Evolutionary conservation across 2,113 vertebrate genomes (phyloP), one percentile per base, ranked within the genome.

Genomic region (Smithornis capensis): DNA sequence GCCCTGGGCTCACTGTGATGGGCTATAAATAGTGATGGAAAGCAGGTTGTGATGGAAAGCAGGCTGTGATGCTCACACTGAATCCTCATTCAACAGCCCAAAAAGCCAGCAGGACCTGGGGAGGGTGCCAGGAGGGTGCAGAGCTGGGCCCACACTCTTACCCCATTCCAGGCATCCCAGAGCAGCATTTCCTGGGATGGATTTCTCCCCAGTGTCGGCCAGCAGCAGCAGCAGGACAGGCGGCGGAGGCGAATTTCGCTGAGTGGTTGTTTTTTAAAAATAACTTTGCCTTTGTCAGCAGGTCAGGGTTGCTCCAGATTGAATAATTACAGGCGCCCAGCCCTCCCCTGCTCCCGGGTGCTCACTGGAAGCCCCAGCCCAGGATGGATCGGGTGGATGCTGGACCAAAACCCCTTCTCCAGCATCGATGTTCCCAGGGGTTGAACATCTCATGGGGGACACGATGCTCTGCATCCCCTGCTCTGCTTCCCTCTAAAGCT

Each of bases 211-310:
- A 15, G 74, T 8, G 25, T 80, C 42, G 31, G 92, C 94, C 96
- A 74, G 89, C 53, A 33, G 62, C 62, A 47, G 59, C 59, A 33
- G 94, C 85, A 94, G 94, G 95, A 87, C 49, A 17, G 92, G 92
- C 83, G 12, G 91, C 25, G 1, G 73, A 96, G 94, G 91, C 9
- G 7, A 94, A 95, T 97, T 97, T 88, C 27, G 97, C 97, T 97
- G 97, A 97, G 96, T 96, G 85, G 96, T 19, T 82, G 94, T 78
- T 95, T 97, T 97, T 97, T 96, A 97, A 97, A 97, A 97, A 97
- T 97, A 97, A 93, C 97, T 97, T 96, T 97, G 97, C 94, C 95
- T 94, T 95, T 96, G 96, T 97, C 94, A 97, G 97, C 97, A 97
- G 97, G 97, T 97, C 96, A 92, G 96, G 95, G 96, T 55, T 95